Evolutionary conservation across 2,888 invertebrate species (phyloP).

Genomic region (Drosophila paranaensis): DNA sequence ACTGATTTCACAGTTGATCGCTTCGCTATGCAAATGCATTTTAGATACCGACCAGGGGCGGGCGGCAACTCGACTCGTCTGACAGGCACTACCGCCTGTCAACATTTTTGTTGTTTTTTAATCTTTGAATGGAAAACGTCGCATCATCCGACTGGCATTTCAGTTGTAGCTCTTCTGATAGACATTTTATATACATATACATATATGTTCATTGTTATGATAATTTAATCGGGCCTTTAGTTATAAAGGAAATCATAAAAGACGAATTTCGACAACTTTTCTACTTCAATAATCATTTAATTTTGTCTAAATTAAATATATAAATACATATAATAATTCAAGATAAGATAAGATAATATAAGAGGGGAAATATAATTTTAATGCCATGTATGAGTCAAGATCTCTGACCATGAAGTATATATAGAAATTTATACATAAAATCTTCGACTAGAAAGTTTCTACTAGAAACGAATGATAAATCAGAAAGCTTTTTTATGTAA

Average conservation of each 20-base stretch:
- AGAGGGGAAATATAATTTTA: neutral
- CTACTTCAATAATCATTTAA: neutral
- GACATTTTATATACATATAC: neutral
- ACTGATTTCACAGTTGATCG: constrained; percentile 52
- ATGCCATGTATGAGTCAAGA: no score
- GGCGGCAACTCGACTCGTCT: neutral
- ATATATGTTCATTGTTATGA: constrained; percentile 18
- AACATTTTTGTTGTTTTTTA: constrained; percentile 32
- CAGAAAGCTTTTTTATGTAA: neutral
- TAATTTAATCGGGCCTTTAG: constrained; percentile 30
- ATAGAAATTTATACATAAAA: neutral
- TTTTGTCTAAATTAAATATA: no score
- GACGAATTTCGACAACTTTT: neutral
- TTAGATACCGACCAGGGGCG: constrained; percentile 2
- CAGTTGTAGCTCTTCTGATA: constrained; percentile 1
- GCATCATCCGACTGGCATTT: neutral
- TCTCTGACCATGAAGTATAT: no score
- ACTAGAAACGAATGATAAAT: neutral
- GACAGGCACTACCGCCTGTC: neutral
- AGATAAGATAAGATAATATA: no score
- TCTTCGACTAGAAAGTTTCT: no score
- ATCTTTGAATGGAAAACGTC: constrained; percentile 41
- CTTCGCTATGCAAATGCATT: constrained; percentile 40
- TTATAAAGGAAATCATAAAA: neutral
- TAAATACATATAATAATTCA: neutral